These are phyloP conservation scores for Chelonia mydas DNA, from an alignment of 2,797 vertebrate genomes.

Conservation along the genomic window DNA sequence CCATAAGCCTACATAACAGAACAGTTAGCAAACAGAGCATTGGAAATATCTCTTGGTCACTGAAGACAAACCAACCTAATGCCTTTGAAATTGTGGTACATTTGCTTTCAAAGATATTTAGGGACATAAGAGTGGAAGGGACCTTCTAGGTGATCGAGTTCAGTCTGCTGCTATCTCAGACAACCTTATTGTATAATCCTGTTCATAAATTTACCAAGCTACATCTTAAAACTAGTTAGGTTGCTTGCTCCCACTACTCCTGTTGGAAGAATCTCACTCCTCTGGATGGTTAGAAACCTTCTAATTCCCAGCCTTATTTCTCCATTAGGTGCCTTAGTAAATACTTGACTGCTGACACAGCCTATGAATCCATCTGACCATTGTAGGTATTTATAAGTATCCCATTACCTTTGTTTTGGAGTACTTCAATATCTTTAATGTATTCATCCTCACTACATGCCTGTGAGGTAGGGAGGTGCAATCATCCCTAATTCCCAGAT, in stretches of 20 bases:
- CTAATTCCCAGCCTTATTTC: neutral
- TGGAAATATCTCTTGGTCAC: too few relatives aligned
- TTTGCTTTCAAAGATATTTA: too few relatives aligned
- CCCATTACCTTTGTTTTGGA: neutral
- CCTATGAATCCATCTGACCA: neutral
- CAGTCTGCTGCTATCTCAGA: neutral
- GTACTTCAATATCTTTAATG: neutral
- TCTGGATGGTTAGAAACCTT: neutral
- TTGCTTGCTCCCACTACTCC: neutral
- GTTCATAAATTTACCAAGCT: too few relatives aligned
- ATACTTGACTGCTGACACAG: neutral
- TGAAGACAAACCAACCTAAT: neutral
- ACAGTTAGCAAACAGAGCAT: neutral
- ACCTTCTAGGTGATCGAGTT: too few relatives aligned
- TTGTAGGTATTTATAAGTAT: slow-evolving; percentile 6
- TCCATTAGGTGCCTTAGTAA: neutral
- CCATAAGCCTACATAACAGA: neutral
- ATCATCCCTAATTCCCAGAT: neutral
- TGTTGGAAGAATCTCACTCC: neutral
- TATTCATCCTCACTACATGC: neutral
- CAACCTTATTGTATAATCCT: neutral
- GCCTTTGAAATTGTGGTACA: neutral
- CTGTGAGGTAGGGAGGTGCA: neutral
- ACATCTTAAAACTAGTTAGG: neutral
- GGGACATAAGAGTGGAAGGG: neutral